phyloP scores from a whole-genome alignment of 2,113 vertebrate genomes.

The Tragelaphus buxtoni region DNA sequence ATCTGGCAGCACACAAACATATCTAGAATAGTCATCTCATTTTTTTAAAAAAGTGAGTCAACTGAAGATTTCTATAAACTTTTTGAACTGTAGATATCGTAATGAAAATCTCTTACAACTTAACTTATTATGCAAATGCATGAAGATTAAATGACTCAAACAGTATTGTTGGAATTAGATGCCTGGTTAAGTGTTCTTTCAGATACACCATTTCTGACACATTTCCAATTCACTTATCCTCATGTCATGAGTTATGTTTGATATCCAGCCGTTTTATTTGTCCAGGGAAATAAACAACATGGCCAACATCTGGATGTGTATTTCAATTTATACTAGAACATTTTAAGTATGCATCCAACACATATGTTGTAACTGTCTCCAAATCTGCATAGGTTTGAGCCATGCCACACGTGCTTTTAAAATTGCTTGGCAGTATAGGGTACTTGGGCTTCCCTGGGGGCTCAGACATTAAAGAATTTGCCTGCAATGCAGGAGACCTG shows the following conservation, averaged over 20 bases:
- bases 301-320: neutral
- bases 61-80: neutral
- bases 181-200: neutral
- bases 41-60: neutral
- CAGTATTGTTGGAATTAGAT: neutral
- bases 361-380: neutral
- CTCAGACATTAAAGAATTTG: neutral
- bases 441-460: neutral
- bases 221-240: neutral
- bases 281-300: slow-evolving; percentile 8
- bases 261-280: slow-evolving; percentile 11
- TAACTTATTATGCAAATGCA: neutral
- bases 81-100: neutral
- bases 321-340: neutral
- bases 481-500: neutral
- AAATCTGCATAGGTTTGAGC: neutral
- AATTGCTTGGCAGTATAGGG: rapidly evolving
- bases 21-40: neutral
- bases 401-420: neutral
- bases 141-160: neutral
- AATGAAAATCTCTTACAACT: neutral
- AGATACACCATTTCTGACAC: neutral
- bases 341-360: neutral
- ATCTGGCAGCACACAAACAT: neutral
- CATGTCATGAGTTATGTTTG: neutral